Evolutionary conservation across 1,140 invertebrate species (phyloP).

Genomic region (Dreissena rostriformis): DNA sequence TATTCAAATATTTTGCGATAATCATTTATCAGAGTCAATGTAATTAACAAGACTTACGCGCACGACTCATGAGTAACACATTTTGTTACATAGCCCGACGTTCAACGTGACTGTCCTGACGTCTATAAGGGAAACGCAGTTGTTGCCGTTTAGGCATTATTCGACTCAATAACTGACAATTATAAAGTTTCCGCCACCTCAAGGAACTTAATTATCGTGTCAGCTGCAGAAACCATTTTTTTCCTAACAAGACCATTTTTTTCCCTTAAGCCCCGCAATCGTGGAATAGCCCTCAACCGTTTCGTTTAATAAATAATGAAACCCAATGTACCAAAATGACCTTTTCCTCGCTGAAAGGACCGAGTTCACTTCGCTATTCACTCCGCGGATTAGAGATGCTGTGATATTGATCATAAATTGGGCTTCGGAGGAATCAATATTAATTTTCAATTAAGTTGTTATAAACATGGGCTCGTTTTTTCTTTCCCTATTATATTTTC

Average conservation of each 20-base stretch:
- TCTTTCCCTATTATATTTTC: slow-evolving; percentile 13
- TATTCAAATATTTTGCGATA: no score
- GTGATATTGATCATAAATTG: slow-evolving; percentile 34
- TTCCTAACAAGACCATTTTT: neutral
- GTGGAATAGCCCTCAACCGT: neutral
- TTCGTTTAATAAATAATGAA: slow-evolving; percentile 25
- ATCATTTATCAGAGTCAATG: no score
- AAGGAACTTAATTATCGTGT: no score
- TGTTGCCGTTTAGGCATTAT: no score
- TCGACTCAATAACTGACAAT: no score
- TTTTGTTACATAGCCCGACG: no score
- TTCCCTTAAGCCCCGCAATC: neutral
- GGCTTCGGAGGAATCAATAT: slow-evolving; percentile 45
- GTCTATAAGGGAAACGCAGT: no score
- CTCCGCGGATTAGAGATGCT: slow-evolving; percentile 35
- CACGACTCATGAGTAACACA: no score
- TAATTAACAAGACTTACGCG: no score
- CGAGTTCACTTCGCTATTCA: slow-evolving; percentile 17
- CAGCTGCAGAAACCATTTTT: no score
- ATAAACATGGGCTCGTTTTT: slow-evolving; percentile 26
- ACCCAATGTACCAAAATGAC: slow-evolving; percentile 45
- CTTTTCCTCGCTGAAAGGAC: slow-evolving; percentile 4
- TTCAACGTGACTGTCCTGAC: no score
- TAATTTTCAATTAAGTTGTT: slow-evolving; percentile 61
- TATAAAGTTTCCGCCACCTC: no score